Percentiles rank a stretch among this genome's conserved stretches.
Conservation (phyloP, 2,797 vertebrate genomes). For the Sphenopsis melanotis region DNA sequence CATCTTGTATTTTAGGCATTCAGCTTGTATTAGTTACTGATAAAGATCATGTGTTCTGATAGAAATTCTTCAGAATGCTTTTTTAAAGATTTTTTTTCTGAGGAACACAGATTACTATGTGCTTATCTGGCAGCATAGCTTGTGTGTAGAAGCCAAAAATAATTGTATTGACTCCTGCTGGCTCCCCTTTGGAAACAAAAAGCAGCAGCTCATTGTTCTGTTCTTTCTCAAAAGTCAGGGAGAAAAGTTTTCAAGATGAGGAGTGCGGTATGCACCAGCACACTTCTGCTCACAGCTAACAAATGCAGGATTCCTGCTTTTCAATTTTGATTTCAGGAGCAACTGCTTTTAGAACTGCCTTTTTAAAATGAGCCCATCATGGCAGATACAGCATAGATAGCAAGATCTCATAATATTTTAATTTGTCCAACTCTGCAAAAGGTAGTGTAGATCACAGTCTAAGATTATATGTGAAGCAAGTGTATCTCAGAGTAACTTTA, state of each 20-base stretch:
- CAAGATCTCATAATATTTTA: slow-evolving; percentile 37
- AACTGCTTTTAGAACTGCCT: neutral
- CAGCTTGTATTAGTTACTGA: neutral
- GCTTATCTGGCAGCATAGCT: slow-evolving; percentile 31
- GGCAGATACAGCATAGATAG: slow-evolving; percentile 13
- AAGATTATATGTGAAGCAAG: neutral
- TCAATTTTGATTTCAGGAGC: neutral
- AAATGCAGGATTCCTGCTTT: neutral
- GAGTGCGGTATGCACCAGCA: neutral
- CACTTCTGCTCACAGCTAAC: neutral
- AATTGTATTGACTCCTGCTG: slow-evolving; percentile 5
- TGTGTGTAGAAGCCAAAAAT: neutral
- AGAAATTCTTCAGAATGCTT: neutral
- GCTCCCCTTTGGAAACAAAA: slow-evolving; percentile 12
- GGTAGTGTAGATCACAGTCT: neutral
- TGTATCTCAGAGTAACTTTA: neutral
- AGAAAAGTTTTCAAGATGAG: neutral
- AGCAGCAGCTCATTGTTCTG: neutral
- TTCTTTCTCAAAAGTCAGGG: neutral
- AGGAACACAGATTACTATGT: neutral
- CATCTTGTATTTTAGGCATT: neutral
- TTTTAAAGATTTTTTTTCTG: neutral
- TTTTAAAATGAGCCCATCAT: neutral
- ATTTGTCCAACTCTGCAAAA: slow-evolving; percentile 1
- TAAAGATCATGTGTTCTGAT: neutral